Conservation (phyloP, 2,888 invertebrate genomes). For the Caenorhabditis imperialis region DNA sequence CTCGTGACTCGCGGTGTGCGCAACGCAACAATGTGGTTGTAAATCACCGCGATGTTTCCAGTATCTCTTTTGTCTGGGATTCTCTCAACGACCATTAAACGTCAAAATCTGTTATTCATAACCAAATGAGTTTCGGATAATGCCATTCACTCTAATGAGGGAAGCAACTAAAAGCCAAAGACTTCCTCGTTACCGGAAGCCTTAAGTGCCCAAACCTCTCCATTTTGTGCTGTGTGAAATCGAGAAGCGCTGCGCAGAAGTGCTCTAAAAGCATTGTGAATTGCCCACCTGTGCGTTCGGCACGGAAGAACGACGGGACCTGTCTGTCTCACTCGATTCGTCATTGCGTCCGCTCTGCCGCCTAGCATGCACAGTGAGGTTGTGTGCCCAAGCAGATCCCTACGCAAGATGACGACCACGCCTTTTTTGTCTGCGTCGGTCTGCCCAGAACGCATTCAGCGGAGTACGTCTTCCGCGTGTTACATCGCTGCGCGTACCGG, state of each 20-base stretch:
- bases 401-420: constrained; percentile 14
- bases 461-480: constrained; percentile 34
- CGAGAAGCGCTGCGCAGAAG: constrained; percentile 9
- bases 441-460: constrained; percentile 22
- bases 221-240: constrained; percentile 29
- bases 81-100: constrained; percentile 2
- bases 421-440: constrained; percentile 46
- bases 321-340: constrained; percentile 34
- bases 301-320: constrained; percentile 11
- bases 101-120: constrained; percentile 19
- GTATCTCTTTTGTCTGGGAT: too few relatives aligned
- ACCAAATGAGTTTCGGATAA: constrained; percentile 6
- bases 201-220: too few relatives aligned
- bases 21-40: too few relatives aligned
- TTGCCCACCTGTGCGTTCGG: constrained; percentile 33
- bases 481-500: constrained; percentile 42
- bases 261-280: constrained; percentile 23
- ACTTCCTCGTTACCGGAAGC: too few relatives aligned
- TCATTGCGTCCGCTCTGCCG: constrained; percentile 18
- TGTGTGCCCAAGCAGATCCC: constrained; percentile 20
- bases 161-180: too few relatives aligned
- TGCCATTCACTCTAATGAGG: neutral
- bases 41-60: too few relatives aligned
- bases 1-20: constrained; percentile 6
- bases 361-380: neutral